A percentile compares a stretch with the other conserved stretches of the same genome.
Conservation (phyloP, 2,888 invertebrate genomes). For the Torymus texanus region DNA sequence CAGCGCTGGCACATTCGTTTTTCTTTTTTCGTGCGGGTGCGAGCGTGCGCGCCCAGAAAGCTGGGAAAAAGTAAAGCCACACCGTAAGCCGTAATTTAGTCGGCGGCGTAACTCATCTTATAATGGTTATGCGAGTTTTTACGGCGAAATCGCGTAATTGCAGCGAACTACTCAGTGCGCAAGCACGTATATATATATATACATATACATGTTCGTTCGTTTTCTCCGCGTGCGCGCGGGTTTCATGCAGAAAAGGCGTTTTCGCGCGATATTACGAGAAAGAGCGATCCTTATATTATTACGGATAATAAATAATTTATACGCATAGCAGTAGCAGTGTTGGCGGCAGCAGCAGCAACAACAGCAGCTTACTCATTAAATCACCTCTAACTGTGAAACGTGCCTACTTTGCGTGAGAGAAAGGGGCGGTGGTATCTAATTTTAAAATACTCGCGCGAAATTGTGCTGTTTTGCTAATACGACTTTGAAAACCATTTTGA, state of each 20-base stretch:
- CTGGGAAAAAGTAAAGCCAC: slow-evolving; percentile 44
- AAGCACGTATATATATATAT: not conserved
- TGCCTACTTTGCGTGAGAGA: slow-evolving; percentile 22
- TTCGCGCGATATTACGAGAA: slow-evolving; percentile 46
- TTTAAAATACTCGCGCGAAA: slow-evolving; percentile 39
- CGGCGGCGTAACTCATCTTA: slow-evolving; percentile 60
- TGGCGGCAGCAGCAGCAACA: not conserved
- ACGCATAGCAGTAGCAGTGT: not conserved
- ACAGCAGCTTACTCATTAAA: slow-evolving; percentile 39
- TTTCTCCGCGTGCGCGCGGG: slow-evolving; percentile 5
- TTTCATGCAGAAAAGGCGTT: slow-evolving; percentile 52
- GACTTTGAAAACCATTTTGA: slow-evolving; percentile 24
- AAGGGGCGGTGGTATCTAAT: slow-evolving; percentile 25
- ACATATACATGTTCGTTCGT: not conserved
- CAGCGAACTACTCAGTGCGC: slow-evolving; percentile 34
- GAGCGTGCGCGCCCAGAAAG: not conserved
- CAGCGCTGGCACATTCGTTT: slow-evolving; percentile 29
- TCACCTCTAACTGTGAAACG: slow-evolving; percentile 42
- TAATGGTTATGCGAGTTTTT: slow-evolving; percentile 60
- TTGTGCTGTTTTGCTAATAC: slow-evolving; percentile 6
- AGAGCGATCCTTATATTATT: slow-evolving; percentile 43
- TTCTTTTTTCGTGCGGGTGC: not conserved
- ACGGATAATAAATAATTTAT: slow-evolving; percentile 54
- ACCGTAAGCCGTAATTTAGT: slow-evolving; percentile 52
- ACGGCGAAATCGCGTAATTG: slow-evolving; percentile 60